These are phyloP conservation scores for Andrena flavipes DNA, from an alignment of 2,888 invertebrate genomes.

Conservation along the genomic window DNA sequence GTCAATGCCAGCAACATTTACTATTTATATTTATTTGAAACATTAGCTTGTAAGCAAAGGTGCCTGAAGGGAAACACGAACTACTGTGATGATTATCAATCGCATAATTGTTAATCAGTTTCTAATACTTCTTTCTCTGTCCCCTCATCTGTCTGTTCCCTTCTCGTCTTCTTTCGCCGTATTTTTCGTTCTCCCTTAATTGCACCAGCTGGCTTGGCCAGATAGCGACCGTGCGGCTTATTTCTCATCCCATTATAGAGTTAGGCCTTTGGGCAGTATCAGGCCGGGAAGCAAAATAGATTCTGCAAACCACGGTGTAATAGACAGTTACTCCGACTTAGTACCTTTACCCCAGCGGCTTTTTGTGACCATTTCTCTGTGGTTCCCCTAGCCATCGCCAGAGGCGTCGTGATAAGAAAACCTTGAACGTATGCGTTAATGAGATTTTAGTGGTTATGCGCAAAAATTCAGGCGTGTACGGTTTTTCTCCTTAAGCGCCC, in stretches of 20 bases:
- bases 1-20: slow-evolving; percentile 53
- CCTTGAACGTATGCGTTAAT: too few relatives aligned
- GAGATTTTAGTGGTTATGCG: too few relatives aligned
- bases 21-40: slow-evolving; percentile 82
- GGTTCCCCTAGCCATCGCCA: too few relatives aligned
- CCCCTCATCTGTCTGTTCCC: slow-evolving; percentile 47
- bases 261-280: slow-evolving; percentile 43
- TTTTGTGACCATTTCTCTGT: too few relatives aligned
- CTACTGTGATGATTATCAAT: slow-evolving; percentile 83
- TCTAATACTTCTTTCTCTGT: slow-evolving; percentile 64
- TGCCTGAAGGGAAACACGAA: slow-evolving; percentile 79
- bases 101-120: slow-evolving; percentile 80
- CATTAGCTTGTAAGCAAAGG: slow-evolving; percentile 80
- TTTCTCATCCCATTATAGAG: slow-evolving; percentile 74
- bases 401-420: too few relatives aligned
- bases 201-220: slow-evolving; percentile 52
- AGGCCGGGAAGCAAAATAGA: slow-evolving; percentile 21
- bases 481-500: too few relatives aligned
- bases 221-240: slow-evolving; percentile 56
- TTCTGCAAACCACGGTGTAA: slow-evolving; percentile 14
- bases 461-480: too few relatives aligned
- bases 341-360: too few relatives aligned
- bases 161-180: slow-evolving; percentile 25
- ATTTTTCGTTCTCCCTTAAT: slow-evolving; percentile 20
- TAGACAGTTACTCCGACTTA: background rate